Conservation (phyloP, 2,797 vertebrate species). For the Oreochromis mossambicus region DNA sequence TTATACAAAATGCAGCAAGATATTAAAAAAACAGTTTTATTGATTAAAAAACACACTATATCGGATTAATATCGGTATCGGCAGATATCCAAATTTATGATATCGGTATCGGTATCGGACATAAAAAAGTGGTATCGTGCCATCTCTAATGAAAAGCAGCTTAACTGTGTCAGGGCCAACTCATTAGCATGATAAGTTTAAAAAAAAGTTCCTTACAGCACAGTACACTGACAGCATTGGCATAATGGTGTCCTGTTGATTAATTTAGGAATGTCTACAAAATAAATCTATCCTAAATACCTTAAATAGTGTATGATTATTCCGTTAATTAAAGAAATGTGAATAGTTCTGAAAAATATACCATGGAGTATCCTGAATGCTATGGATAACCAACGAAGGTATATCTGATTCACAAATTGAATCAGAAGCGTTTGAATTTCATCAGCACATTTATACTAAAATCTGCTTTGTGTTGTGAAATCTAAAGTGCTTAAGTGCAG, state of each 20-base stretch:
- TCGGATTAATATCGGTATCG: too few species aligned
- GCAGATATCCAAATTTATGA: too few species aligned
- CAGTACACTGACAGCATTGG: neutral
- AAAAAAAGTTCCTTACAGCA: neutral
- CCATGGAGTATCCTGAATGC: neutral
- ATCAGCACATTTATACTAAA: slow-evolving; percentile 1
- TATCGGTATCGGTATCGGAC: too few species aligned
- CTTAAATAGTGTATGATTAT: too few species aligned
- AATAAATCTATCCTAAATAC: neutral
- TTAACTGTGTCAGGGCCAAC: neutral
- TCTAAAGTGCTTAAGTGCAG: slow-evolving; percentile 24
- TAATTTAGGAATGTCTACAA: neutral
- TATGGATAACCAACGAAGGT: slow-evolving; percentile 2
- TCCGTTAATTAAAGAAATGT: neutral
- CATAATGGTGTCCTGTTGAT: neutral
- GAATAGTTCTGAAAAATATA: neutral
- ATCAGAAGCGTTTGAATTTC: slow-evolving; percentile 18
- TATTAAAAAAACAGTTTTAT: too few species aligned
- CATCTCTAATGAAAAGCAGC: neutral
- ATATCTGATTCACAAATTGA: neutral
- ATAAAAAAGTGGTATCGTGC: too few species aligned
- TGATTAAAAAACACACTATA: too few species aligned
- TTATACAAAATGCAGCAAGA: too few species aligned
- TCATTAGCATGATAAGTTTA: neutral
- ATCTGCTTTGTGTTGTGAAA: slow-evolving; percentile 18